phyloP scores from a whole-genome alignment of 1,140 invertebrate species.

The Cydia splendana region DNA sequence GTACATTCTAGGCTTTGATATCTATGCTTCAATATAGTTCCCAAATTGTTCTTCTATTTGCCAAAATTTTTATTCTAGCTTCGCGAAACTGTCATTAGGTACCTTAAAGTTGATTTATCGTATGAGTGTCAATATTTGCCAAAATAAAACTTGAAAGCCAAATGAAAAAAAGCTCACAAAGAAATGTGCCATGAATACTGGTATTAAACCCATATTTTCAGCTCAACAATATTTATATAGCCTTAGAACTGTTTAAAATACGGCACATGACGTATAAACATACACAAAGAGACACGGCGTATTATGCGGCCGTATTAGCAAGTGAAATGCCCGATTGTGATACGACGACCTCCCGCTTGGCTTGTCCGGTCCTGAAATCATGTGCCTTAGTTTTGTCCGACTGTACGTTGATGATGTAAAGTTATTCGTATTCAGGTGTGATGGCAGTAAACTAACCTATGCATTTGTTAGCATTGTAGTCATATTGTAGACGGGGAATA shows the following conservation, averaged over 20 bases:
- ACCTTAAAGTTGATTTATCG: too few species aligned
- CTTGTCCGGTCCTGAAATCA: conserved; percentile 31
- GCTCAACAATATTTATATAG: neutral
- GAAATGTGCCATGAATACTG: neutral
- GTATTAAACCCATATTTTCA: neutral
- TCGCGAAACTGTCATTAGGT: too few species aligned
- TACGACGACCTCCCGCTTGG: conserved; percentile 38
- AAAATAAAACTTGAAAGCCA: neutral
- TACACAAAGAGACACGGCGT: conserved; percentile 38
- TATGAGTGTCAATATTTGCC: too few species aligned
- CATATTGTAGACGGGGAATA: too few species aligned
- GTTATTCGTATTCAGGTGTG: neutral
- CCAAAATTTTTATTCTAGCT: too few species aligned
- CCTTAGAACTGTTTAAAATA: conserved; percentile 15
- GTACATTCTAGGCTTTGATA: too few species aligned
- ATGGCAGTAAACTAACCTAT: neutral
- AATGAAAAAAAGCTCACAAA: neutral
- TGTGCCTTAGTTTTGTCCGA: conserved; percentile 13
- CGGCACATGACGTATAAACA: conserved; percentile 26
- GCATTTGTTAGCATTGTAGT: neutral
- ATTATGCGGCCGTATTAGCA: conserved; percentile 46
- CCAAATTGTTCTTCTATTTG: too few species aligned
- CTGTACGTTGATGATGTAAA: conserved; percentile 12
- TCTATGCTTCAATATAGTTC: too few species aligned
- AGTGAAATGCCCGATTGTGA: conserved; percentile 50